Conservation (phyloP, 2,888 invertebrate species). For the Platycnemis pennipes region DNA sequence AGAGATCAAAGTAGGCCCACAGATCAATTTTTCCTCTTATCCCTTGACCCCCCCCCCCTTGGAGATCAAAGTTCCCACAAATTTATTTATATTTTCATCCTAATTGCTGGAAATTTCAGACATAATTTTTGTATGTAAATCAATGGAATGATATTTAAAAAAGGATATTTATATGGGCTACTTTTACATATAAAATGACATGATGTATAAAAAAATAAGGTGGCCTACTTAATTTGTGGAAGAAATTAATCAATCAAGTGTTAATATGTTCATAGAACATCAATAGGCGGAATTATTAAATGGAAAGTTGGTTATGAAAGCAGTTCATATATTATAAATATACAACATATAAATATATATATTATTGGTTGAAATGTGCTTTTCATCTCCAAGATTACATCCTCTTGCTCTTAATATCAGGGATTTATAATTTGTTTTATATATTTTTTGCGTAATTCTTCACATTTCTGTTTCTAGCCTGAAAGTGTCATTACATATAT, state of each 20-base stretch:
- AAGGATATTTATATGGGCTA: constrained; percentile 64
- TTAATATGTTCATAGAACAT: constrained; percentile 71
- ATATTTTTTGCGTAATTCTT: constrained; percentile 69
- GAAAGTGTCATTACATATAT: constrained; percentile 62
- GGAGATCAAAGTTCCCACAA: constrained; percentile 49
- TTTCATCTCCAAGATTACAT: constrained; percentile 71
- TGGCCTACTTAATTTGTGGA: constrained; percentile 71
- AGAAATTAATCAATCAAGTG: constrained; percentile 70
- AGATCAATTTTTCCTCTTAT: constrained; percentile 47
- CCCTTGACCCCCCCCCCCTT: neutral
- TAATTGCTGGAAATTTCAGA: constrained; percentile 44
- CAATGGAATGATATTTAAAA: constrained; percentile 64
- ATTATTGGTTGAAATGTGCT: constrained; percentile 72
- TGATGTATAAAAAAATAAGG: constrained; percentile 50
- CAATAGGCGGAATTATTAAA: constrained; percentile 70
- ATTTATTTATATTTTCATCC: constrained; percentile 56
- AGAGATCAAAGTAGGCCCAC: constrained; percentile 51
- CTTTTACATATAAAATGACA: constrained; percentile 54
- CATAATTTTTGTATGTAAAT: constrained; percentile 59
- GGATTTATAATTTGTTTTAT: constrained; percentile 70
- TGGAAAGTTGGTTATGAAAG: constrained; percentile 71
- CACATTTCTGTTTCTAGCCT: constrained; percentile 69
- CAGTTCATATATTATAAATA: constrained; percentile 72
- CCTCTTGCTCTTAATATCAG: constrained; percentile 71
- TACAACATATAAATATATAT: constrained; percentile 71